Percentiles rank a stretch among this genome's conserved stretches.
These are phyloP conservation scores for Peucedramus taeniatus DNA, from an alignment of 2,113 vertebrate genomes.

Conservation along the genomic window DNA sequence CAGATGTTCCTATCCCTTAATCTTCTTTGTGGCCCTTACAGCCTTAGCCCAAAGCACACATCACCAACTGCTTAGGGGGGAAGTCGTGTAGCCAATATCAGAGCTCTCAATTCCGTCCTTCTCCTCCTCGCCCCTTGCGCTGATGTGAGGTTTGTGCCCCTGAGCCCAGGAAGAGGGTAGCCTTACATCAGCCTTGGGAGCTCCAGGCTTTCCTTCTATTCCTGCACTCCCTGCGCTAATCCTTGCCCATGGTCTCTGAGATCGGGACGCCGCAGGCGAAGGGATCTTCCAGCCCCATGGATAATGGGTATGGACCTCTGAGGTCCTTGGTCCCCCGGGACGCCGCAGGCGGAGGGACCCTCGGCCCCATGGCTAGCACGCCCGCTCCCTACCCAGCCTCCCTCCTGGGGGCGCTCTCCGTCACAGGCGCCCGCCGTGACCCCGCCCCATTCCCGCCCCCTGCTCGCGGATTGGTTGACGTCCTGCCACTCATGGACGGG, in stretches of 20 bases:
- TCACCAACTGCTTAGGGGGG: not conserved
- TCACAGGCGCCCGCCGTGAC: rapidly evolving
- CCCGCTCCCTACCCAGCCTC: rapidly evolving
- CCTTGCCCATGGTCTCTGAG: not conserved
- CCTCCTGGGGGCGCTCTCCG: not conserved
- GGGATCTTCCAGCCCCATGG: no score
- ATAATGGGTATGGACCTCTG: not conserved
- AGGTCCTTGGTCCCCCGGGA: rapidly evolving
- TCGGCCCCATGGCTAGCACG: rapidly evolving
- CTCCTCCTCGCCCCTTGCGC: not conserved
- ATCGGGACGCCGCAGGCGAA: rapidly evolving
- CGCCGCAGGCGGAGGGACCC: rapidly evolving
- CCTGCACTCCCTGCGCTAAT: not conserved
- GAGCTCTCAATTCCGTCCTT: not conserved
- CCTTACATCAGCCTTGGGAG: rapidly evolving
- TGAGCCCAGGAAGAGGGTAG: rapidly evolving
- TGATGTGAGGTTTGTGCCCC: not conserved
- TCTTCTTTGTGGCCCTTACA: not conserved
- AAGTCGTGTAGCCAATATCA: rapidly evolving
- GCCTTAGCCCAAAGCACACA: not conserved
- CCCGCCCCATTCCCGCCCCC: rapidly evolving
- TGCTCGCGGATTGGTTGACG: rapidly evolving
- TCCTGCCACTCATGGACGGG: not conserved
- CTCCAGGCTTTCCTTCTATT: not conserved
- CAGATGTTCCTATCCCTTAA: not conserved